Evolutionary conservation across 23 tunicate species (phyloP), one percentile per base, ranked within the genome.

Genomic region (Halocynthia roretzi): DNA sequence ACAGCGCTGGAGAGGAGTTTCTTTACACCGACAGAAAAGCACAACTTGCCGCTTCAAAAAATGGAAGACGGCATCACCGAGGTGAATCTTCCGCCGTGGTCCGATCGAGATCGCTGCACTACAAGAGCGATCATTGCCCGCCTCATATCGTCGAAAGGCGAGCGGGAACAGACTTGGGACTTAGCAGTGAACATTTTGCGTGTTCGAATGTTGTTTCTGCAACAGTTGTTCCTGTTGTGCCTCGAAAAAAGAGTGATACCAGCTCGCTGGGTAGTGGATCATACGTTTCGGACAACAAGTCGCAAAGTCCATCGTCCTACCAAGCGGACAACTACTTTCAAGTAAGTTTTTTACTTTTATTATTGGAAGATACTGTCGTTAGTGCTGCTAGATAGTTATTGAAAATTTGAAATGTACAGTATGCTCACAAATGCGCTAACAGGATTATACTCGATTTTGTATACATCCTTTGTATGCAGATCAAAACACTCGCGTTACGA

Each of bases 1-100:
- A 68, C 78, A 88, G 95, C 57, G 87, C 84, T 14, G 95, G 87
- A 7, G 87, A 83, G 51, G 95, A 88, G 52, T 75, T 75, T 62
- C 81, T 77, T 57, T 83, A 88, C 69, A 88, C 87, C 7, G 86
- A 83, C 52, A 22, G 78, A 8, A 53, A 54, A 18, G 49, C 78
- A 21, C 55, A 74, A 54, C 17, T 74, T 50, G 55, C 62, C 49
- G 78, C 55, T 14, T 19, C 31, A 19, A 74, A 74, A 54, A 44
- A 23, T 11, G 78, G 78, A 10, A 74, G 56, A 53, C 55, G 78
- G 63, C 61, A 31, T 31, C 44, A 31, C 44, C 44, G 62, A 74
- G 62, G 78, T 15, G 56, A 74, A 74, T 19, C 78, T 10, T n/a
- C 78, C 18, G 18, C 78, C 18, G 22, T 74, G 19, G 56, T 54